Base-by-base conservation (phyloP, 2,888 invertebrate genomes). In the Achlya flavicornis region DNA sequence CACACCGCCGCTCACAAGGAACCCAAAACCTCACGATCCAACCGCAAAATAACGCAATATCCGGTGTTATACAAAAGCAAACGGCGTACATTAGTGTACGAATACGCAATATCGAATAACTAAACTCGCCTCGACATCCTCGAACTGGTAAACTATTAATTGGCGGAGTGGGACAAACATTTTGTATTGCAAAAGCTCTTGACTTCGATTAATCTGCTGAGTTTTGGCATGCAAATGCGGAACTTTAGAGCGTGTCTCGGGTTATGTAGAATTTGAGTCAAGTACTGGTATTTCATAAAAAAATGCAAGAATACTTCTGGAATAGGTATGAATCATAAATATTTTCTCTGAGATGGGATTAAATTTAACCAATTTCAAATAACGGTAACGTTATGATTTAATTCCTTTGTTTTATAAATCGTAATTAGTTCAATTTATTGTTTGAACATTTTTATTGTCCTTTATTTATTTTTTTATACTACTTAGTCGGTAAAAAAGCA, bases 101-200 rank as follows among this genome's bases (percentile, higher is more conserved):
- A 19, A 19, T 53, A 53, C 53, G 19, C 8, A 53, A 53, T 53
- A 53, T 53, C 53, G 10, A 53, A 19, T 58, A 58, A 58, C 35
- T 32, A 58, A 33, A n/a, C 32, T 58, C 14, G 33, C 4, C 10
- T 33, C 32, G 58, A 58, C 58, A 32, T 58, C n/a, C n/a, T 10
- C 10, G 26, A 58, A 58, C 58, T 35, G 10, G 58, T 32, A 32
- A 58, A 58, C 58, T 58, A 35, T 58, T 58, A 58, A 32, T 58
- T 58, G 58, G 33, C n/a, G 32, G 58, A 58, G 35, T 53, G 35
- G 58, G 58, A 58, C 58, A 35, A 35, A 58, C 58, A 58, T 32
- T 58, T 58, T 58, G 35, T 7, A 58, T 33, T 58, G 58, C n/a
- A 35, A 58, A n/a, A n/a, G n/a, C 32, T 58, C 32, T 33, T 14